Evolutionary conservation across 2,888 invertebrate species (phyloP).

Genomic region (Trachelus troglodyta): DNA sequence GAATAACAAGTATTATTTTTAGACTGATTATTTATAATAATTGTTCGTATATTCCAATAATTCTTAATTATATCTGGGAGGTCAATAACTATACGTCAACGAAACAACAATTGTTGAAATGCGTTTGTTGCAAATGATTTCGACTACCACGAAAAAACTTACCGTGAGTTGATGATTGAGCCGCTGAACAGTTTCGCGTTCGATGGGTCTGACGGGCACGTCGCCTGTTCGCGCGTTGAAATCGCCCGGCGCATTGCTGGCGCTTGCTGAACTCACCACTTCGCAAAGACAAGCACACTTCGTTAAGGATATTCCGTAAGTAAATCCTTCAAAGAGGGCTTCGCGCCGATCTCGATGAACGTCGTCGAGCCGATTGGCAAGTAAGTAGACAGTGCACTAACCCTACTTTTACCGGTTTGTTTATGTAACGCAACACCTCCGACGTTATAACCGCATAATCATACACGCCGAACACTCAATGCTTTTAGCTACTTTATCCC

Average conservation of each 20-base stretch:
- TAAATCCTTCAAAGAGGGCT: background rate
- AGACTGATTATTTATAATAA: background rate
- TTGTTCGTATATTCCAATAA: background rate
- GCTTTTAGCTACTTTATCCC: background rate
- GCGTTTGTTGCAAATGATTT: background rate
- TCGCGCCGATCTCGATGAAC: background rate
- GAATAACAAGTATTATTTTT: background rate
- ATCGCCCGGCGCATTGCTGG: constrained; percentile 23
- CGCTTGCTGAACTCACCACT: constrained; percentile 20
- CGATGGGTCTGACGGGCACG: background rate
- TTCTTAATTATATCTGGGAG: background rate
- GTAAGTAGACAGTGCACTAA: background rate
- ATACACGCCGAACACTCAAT: background rate
- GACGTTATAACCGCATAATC: constrained; percentile 38
- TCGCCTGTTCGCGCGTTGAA: constrained; percentile 33
- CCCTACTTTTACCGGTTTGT: constrained; percentile 27
- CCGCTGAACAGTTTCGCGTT: background rate
- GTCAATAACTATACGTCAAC: background rate
- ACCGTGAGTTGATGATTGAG: background rate
- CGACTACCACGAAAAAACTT: background rate
- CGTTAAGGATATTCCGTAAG: background rate
- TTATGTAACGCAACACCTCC: constrained; percentile 38
- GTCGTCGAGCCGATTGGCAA: background rate
- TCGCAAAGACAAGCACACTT: background rate
- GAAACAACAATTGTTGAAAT: background rate